Conservation (phyloP, 2,888 invertebrate genomes). For the Molorchus minor region DNA sequence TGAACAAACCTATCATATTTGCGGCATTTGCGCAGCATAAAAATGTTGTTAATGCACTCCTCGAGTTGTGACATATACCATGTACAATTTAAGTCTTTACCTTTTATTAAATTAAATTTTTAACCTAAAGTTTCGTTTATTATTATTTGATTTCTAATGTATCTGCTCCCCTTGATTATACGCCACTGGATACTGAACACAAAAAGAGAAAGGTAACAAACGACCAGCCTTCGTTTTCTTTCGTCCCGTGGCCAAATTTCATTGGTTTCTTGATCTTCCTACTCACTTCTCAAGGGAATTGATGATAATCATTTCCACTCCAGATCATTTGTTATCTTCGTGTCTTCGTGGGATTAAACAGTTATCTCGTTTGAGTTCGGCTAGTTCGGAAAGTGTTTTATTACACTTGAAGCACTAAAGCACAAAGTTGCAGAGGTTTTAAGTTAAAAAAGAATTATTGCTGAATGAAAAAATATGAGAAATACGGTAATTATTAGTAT, state of each 20-base stretch:
- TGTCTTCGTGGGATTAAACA: background rate
- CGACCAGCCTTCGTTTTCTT: background rate
- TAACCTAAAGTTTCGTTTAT: background rate
- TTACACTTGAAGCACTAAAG: no score
- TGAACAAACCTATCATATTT: no score
- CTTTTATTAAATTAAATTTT: background rate
- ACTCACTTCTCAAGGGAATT: no score
- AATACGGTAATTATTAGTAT: conserved; percentile 21
- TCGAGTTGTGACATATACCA: no score
- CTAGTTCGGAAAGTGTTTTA: background rate
- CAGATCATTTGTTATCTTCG: no score
- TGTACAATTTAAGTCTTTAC: background rate
- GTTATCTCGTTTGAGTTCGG: background rate
- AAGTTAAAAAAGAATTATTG: no score
- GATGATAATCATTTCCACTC: no score
- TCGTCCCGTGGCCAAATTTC: background rate
- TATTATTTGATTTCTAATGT: background rate
- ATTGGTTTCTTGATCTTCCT: background rate
- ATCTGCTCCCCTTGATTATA: no score
- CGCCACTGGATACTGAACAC: no score
- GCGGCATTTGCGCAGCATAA: no score
- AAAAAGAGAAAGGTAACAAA: background rate
- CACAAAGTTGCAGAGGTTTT: no score
- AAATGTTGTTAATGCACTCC: no score
- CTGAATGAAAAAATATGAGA: background rate